Evolutionary conservation across 2,113 vertebrate species (phyloP), one percentile per base, ranked within the genome.

Genomic region (Poeciliopsis turrubarensis): DNA sequence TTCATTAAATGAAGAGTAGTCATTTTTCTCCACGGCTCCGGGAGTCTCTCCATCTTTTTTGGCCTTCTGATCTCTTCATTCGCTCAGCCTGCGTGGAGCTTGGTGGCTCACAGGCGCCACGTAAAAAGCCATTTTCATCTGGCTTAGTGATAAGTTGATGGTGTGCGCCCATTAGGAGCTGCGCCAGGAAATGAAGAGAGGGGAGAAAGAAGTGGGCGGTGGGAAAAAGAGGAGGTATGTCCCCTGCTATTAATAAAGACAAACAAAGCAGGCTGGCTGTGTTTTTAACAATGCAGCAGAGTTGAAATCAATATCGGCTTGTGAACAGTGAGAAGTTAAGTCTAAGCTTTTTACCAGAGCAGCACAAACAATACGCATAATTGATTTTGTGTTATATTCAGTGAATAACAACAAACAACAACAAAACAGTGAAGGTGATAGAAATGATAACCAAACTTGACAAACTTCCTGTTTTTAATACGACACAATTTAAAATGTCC

Each of bases 71-170:
- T 88, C 79, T 89, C 87, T 83, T 92, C 85, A 89, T 89, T 89
- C 87, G 69, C 80, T 86, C 83, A 82, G 75, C 81, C 65, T 74
- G 74, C 78, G 76, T 37, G 19, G 61, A 77, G 89, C 75, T 70
- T 14, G 57, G 75, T 76, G 69, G 73, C 81, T 83, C 82, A 71
- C 57, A 17, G 31, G 67, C 82, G 70, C 73, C 84, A 14, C 79
- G 83, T 87, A 85, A 91, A 92, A 92, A 86, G 81, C 70, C 67
- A 85, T 89, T 93, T 93, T 92, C 89, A 88, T 86, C 82, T 80
- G 27, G 78, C 73, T 69, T 80, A 88, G 87, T 91, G 92, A 94
- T 92, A 91, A 89, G 87, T 83, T 88, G 89, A 90, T 89, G 87
- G 86, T 84, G 82, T 68, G 5, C 5, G 17, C 37, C 81, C 83